A percentile compares a stretch with the other conserved stretches of the same genome.
phyloP scores from a whole-genome alignment of 2,113 vertebrate genomes.

The Pteropus alecto region DNA sequence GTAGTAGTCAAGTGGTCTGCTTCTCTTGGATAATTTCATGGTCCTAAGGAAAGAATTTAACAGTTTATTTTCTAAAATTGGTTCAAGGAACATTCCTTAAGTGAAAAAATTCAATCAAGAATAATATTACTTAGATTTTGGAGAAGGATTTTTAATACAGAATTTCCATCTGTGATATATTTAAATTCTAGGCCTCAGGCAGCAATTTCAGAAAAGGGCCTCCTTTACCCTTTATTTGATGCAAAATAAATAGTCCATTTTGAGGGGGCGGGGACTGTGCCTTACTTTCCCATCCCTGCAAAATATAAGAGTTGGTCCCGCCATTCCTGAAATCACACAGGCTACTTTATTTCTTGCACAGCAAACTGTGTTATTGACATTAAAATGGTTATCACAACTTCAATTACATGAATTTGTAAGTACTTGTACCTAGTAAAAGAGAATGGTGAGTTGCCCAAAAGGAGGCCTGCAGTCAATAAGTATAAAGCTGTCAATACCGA shows the following conservation, averaged over 20 bases:
- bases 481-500: not conserved
- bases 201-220: slow-evolving; percentile 47
- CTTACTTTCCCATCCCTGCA: not conserved
- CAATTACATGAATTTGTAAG: slow-evolving; percentile 11
- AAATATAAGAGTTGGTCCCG: not conserved
- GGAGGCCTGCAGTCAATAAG: not conserved
- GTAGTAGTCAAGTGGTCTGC: not conserved
- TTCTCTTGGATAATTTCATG: slow-evolving; percentile 41
- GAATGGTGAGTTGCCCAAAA: not conserved
- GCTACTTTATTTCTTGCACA: not conserved
- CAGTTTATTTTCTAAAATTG: slow-evolving; percentile 63
- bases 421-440: not conserved
- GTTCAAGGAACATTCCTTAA: slow-evolving; percentile 58
- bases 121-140: slow-evolving; percentile 63
- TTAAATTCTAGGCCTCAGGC: slow-evolving; percentile 68
- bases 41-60: slow-evolving; percentile 54
- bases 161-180: slow-evolving; percentile 64
- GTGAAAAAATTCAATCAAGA: slow-evolving; percentile 57
- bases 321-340: not conserved
- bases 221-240: slow-evolving; percentile 42
- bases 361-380: not conserved
- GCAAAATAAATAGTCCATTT: slow-evolving; percentile 56
- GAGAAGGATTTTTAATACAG: slow-evolving; percentile 54
- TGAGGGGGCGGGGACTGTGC: not conserved
- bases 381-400: slow-evolving; percentile 30